phyloP scores from a whole-genome alignment of 2,888 invertebrate species.

The Folsomia manolachei region DNA sequence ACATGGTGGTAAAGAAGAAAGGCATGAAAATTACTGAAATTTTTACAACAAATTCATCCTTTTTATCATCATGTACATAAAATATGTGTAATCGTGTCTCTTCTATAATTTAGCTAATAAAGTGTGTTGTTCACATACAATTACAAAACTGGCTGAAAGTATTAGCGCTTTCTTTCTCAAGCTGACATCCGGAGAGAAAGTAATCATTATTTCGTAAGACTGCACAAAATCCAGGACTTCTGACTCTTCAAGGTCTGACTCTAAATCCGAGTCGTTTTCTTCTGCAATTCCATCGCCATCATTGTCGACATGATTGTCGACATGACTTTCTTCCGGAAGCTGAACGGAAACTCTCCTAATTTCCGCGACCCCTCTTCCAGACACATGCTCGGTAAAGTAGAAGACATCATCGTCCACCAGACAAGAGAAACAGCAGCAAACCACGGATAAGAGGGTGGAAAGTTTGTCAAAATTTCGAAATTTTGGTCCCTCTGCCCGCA shows the following conservation, averaged over 20 bases:
- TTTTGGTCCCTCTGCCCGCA: neutral
- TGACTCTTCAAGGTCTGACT: neutral
- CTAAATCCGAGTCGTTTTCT: neutral
- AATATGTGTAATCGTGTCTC: too few relatives aligned
- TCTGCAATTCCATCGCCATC: neutral
- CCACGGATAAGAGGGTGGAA: neutral
- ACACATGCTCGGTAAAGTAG: neutral
- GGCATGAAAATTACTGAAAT: too few relatives aligned
- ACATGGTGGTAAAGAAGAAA: too few relatives aligned
- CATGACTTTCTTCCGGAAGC: neutral
- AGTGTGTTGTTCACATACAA: conserved; percentile 3
- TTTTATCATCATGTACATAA: too few relatives aligned
- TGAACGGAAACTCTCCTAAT: neutral
- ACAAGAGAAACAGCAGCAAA: neutral
- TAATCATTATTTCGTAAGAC: neutral
- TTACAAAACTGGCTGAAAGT: neutral
- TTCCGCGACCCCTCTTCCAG: neutral
- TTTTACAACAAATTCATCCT: too few relatives aligned
- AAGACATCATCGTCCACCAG: conserved; percentile 3
- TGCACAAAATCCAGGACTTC: neutral
- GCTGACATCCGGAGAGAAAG: neutral
- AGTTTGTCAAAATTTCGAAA: too few relatives aligned
- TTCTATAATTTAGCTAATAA: too few relatives aligned
- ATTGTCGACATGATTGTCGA: neutral
- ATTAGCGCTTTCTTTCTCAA: neutral